A percentile compares a stretch with the other conserved stretches of the same genome.
Evolutionary conservation across 2,113 vertebrate genomes (phyloP).

Genomic region (Pseudorasbora parva): DNA sequence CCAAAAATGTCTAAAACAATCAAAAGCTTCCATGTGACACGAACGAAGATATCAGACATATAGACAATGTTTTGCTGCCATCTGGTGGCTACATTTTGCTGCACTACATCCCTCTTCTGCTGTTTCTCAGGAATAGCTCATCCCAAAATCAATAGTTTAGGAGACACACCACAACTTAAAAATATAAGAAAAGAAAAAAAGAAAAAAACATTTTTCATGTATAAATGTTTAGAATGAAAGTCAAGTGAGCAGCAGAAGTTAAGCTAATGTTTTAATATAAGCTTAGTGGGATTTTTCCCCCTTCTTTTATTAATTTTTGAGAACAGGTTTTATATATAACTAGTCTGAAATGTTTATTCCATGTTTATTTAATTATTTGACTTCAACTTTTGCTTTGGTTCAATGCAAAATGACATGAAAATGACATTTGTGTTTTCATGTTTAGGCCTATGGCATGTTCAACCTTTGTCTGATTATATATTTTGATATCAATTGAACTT

Average conservation of each 20-base stretch:
- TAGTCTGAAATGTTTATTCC: no score
- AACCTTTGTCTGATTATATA: no score
- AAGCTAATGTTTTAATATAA: no score
- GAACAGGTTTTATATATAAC: no score
- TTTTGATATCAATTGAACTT: not conserved
- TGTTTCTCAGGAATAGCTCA: not conserved
- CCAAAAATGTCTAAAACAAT: not conserved
- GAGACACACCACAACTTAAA: not conserved
- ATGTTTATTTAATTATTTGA: no score
- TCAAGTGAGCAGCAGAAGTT: no score
- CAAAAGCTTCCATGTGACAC: not conserved
- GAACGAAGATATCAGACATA: not conserved
- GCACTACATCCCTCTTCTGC: not conserved
- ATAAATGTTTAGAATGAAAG: not conserved
- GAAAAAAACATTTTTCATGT: not conserved
- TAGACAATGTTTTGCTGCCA: slow-evolving; percentile 43
- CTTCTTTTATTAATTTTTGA: no score
- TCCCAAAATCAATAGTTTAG: not conserved
- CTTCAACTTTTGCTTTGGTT: no score
- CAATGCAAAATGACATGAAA: no score
- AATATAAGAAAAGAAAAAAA: no score
- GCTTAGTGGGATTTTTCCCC: fast-evolving
- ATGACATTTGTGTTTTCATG: no score
- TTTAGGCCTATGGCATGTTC: not conserved
- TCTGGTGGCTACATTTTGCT: slow-evolving; percentile 16